A percentile compares a stretch with the other conserved stretches of the same genome.
Conservation (phyloP, 2,113 vertebrate species). For the Isichthys henryi region DNA sequence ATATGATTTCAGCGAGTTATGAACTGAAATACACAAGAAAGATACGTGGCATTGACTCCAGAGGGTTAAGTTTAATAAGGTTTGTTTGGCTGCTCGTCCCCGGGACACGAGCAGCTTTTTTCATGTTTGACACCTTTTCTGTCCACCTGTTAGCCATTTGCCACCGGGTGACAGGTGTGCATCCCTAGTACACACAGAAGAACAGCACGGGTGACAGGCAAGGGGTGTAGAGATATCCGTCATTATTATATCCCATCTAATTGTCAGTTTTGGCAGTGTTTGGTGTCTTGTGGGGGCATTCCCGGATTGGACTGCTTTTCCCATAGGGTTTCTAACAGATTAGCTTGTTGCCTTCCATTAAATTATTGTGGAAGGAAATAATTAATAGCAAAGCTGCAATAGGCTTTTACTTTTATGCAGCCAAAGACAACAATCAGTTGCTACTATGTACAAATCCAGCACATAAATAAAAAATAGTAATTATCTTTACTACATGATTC, state of each 20-base stretch:
- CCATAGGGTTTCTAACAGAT: conserved; percentile 17
- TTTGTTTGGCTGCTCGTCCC: background rate
- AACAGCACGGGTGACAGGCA: background rate
- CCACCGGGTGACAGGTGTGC: background rate
- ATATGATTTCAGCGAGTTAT: too few relatives aligned
- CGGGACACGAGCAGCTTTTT: background rate
- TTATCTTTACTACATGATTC: background rate
- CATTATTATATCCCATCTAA: conserved; percentile 9
- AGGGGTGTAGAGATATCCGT: background rate
- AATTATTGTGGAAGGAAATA: conserved; percentile 20
- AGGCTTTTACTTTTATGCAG: background rate
- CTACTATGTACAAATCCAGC: background rate
- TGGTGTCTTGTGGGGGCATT: background rate
- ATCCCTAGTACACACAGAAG: background rate
- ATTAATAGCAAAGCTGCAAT: conserved; percentile 10
- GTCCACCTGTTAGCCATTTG: background rate
- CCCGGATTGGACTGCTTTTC: background rate
- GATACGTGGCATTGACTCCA: too few relatives aligned
- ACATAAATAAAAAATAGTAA: background rate
- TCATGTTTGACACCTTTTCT: background rate
- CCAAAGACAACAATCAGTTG: background rate
- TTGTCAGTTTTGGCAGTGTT: conserved; percentile 10
- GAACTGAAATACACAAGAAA: too few relatives aligned
- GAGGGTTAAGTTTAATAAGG: background rate
- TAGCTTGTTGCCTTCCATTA: conserved; percentile 19